Evolutionary conservation across 2,113 vertebrate species (phyloP).

Genomic region (Guaruba guarouba): DNA sequence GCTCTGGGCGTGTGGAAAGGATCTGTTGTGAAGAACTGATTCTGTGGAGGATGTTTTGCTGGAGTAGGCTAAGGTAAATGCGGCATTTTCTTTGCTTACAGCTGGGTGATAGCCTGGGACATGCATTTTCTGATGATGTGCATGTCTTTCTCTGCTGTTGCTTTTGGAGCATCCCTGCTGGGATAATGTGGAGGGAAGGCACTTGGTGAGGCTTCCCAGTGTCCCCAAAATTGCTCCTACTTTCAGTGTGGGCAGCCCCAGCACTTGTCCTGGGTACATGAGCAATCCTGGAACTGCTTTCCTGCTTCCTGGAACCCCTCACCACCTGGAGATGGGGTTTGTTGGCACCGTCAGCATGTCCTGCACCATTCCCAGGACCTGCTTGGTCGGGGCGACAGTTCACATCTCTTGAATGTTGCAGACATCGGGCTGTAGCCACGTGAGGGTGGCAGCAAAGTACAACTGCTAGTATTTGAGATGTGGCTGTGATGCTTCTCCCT

Average conservation of each 20-base stretch:
- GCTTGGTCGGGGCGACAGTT: neutral
- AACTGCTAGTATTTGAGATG: neutral
- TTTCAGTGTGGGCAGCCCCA: neutral
- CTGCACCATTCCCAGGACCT: neutral
- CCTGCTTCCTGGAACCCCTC: rapidly evolving
- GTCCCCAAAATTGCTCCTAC: neutral
- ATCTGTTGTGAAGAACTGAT: neutral
- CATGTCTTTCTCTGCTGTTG: neutral
- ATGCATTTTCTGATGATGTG: neutral
- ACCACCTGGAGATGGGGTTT: rapidly evolving
- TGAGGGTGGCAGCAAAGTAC: rapidly evolving
- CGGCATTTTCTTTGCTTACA: neutral
- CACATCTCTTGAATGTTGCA: neutral
- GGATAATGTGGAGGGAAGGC: neutral
- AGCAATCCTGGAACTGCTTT: neutral
- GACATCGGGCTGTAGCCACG: rapidly evolving
- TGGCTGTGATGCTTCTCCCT: rapidly evolving
- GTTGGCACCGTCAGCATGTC: rapidly evolving
- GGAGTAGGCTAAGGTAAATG: neutral
- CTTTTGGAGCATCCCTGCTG: neutral
- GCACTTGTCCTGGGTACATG: neutral
- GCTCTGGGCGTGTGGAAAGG: neutral
- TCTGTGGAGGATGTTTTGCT: neutral
- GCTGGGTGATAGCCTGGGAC: neutral
- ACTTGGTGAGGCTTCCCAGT: neutral